Evolutionary conservation across 1,140 invertebrate species (phyloP), one percentile per base, ranked within the genome.

Genomic region (Drosophila tristis): DNA sequence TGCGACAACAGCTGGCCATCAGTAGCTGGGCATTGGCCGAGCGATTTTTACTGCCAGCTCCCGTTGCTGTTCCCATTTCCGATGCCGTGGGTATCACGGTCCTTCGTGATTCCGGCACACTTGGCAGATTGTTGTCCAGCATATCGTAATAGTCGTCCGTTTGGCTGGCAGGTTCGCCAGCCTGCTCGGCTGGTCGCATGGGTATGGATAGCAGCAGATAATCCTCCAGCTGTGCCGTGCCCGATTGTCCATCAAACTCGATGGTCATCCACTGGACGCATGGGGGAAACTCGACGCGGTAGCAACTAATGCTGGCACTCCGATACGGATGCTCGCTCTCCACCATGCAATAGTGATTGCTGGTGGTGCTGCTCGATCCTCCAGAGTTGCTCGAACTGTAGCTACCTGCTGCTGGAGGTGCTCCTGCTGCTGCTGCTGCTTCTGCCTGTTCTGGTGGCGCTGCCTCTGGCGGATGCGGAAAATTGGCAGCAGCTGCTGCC

Each of bases 291-390:
- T 95, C 93, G 2, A 99, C 97, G 92, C 97, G 96, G 72, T 98
- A 98, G 93, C 97, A 97, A 42, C 95, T 95, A 11, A 98, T 96
- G 51, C 95, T 95, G 4, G 97, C 96, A 43, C 96, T 96, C 93
- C 98, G 97, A 92, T 99, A 99, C 0, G 98, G 98, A 94, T 99
- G 98, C 39, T 98, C 97, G 92, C 98, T 98, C 93, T 99, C 98
- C 7, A 99, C 95, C 93, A 97, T 95, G 8, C 97, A 96, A 90
- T 98, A 98, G 93, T 98, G 96, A 80, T 96, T 94, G 70, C 96
- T 96, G 1, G 96, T 97, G 8, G 96, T 94, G 72, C 91, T 62
- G 6, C 44, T 78, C 6, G 35, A 39, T 11, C 35, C 35, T 4
- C 35, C 35, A 39, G 35, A 39, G 35, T 48, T 20, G 5, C 59